Percentiles rank a stretch among this genome's conserved stretches.
Evolutionary conservation across 2,797 vertebrate species (phyloP).

Genomic region (Rhinatrema bivittatum): DNA sequence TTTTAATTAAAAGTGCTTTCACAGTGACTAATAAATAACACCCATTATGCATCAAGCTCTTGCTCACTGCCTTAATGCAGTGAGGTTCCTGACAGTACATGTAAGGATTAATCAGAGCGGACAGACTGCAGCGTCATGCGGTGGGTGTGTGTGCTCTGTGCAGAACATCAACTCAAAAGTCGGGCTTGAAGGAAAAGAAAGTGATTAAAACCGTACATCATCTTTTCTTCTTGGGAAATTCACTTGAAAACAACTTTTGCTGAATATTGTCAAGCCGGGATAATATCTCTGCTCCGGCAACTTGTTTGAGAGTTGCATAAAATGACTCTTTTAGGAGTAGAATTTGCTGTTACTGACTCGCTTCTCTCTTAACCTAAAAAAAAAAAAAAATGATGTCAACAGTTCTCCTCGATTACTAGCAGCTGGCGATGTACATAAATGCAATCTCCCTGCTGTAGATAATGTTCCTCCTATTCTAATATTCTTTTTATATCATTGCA

Average conservation of each 20-base stretch:
- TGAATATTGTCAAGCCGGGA: background rate
- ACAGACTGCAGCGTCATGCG: background rate
- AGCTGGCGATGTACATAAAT: too few relatives aligned
- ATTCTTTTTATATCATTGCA: too few relatives aligned
- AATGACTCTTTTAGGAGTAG: slow-evolving; percentile 67
- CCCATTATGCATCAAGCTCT: slow-evolving; percentile 9
- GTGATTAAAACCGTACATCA: background rate
- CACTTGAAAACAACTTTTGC: background rate
- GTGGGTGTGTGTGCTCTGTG: slow-evolving; percentile 15
- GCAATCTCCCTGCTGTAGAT: too few relatives aligned
- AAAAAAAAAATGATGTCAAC: slow-evolving; percentile 9
- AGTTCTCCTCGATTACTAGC: background rate
- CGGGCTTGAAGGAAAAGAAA: slow-evolving; percentile 16
- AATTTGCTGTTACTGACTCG: slow-evolving; percentile 89
- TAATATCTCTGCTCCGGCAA: too few relatives aligned
- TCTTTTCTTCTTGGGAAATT: slow-evolving; percentile 11
- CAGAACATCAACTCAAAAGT: slow-evolving; percentile 40
- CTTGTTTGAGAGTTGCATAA: too few relatives aligned
- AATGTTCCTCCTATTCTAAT: too few relatives aligned
- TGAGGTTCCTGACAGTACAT: too few relatives aligned
- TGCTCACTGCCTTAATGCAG: slow-evolving; percentile 27
- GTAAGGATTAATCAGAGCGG: background rate
- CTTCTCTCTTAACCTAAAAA: slow-evolving; percentile 76
- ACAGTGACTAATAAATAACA: slow-evolving; percentile 40
- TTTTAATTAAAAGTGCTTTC: slow-evolving; percentile 19